These are phyloP conservation scores for Phlogophora meticulosa DNA, from an alignment of 2,888 invertebrate genomes.

Conservation along the genomic window DNA sequence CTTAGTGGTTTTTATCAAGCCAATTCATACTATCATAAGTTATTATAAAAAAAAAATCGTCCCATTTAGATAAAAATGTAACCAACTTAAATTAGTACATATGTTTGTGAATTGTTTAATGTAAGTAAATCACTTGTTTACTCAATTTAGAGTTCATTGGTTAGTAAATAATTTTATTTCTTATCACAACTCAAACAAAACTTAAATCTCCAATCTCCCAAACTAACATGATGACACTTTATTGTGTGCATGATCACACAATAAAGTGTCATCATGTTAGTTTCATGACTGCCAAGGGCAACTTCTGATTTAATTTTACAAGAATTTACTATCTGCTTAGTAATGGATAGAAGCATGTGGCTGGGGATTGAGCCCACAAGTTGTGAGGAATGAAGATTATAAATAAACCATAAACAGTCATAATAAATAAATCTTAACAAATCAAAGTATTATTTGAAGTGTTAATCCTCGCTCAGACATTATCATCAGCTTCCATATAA, in stretches of 20 bases:
- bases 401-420: not conserved
- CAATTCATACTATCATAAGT: no score
- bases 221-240: no score
- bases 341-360: not conserved
- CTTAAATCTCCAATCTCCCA: no score
- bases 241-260: not conserved
- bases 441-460: not conserved
- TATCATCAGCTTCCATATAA: not conserved
- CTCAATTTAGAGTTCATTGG: no score
- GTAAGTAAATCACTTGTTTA: no score
- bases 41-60: no score
- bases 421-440: not conserved
- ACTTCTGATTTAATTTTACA: conserved; percentile 9
- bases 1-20: no score
- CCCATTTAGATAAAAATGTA: no score
- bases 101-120: no score
- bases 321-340: not conserved
- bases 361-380: not conserved
- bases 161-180: no score
- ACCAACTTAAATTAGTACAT: no score
- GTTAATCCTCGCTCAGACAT: not conserved
- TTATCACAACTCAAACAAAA: no score
- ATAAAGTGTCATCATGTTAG: not conserved
- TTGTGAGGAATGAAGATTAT: not conserved
- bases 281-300: not conserved